These are phyloP conservation scores for Acropora yongei DNA, from an alignment of 64 coral and sea anemone species.

Conservation along the genomic window DNA sequence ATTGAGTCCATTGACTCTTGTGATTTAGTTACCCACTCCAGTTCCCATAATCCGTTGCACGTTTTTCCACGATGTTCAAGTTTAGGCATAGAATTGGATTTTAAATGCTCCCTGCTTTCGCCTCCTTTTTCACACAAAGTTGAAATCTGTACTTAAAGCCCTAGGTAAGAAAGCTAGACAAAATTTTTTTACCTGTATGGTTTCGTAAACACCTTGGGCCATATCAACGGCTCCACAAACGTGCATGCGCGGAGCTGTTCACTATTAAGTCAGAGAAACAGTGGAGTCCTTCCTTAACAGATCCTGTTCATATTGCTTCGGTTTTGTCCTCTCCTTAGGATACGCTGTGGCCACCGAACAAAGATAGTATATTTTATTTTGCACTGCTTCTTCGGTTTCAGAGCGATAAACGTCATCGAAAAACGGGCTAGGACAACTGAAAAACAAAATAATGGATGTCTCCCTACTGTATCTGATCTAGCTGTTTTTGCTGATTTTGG, in stretches of 20 bases:
- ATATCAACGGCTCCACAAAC: slow-evolving; percentile 60
- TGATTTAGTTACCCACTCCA: too few relatives aligned
- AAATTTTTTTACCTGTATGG: slow-evolving; percentile 14
- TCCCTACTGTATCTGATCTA: slow-evolving; percentile 19
- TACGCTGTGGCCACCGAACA: slow-evolving; percentile 28
- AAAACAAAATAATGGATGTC: slow-evolving; percentile 53
- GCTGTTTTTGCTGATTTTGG: neutral
- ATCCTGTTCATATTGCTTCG: slow-evolving; percentile 59
- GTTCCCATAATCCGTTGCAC: too few relatives aligned
- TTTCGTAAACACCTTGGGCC: slow-evolving; percentile 35
- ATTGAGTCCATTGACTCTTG: too few relatives aligned
- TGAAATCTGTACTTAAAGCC: too few relatives aligned
- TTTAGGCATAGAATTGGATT: too few relatives aligned
- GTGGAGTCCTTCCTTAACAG: slow-evolving; percentile 19
- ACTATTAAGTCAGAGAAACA: slow-evolving; percentile 36
- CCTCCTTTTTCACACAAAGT: too few relatives aligned
- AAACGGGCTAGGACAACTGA: slow-evolving; percentile 38
- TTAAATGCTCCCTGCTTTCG: too few relatives aligned
- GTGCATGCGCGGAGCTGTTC: slow-evolving; percentile 32
- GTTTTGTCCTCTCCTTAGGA: slow-evolving; percentile 22
- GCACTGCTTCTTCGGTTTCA: slow-evolving; percentile 23
- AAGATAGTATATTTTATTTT: neutral
- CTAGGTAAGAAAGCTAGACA: too few relatives aligned
- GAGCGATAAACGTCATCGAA: slow-evolving; percentile 48
- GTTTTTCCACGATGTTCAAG: too few relatives aligned